Percentiles rank a stretch among this genome's conserved stretches.
Conservation (phyloP, 2,113 vertebrate species). For the Erythrolamprus reginae region DNA sequence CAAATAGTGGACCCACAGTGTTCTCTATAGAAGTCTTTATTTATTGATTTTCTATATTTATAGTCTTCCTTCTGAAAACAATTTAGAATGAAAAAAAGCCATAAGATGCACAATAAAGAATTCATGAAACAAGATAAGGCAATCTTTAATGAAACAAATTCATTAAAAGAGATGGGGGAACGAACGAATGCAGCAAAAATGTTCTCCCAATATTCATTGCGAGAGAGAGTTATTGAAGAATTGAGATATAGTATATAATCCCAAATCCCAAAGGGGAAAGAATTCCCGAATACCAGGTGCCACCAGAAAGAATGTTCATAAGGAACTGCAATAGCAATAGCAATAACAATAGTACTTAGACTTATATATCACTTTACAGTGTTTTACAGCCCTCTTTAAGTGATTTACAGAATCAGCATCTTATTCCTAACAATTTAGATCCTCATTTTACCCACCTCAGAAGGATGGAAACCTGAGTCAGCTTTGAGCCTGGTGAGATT, state of each 20-base stretch:
- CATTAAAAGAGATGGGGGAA: not conserved
- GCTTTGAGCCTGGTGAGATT: too few relatives aligned
- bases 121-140: not conserved
- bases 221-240: not conserved
- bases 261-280: not conserved
- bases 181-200: not conserved
- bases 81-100: not conserved
- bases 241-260: not conserved
- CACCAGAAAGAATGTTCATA: not conserved
- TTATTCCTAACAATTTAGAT: too few relatives aligned
- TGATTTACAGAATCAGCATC: too few relatives aligned
- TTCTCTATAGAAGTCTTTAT: not conserved
- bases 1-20: not conserved
- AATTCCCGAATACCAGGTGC: not conserved
- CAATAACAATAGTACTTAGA: too few relatives aligned
- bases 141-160: not conserved
- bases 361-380: too few relatives aligned
- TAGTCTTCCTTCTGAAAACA: not conserved
- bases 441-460: too few relatives aligned
- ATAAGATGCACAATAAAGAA: not conserved
- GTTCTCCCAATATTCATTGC: not conserved
- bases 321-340: not conserved
- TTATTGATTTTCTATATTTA: not conserved
- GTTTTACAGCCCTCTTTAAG: too few relatives aligned
- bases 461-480: too few relatives aligned